Conservation (phyloP, 53 echinoderm and acorn worm species). For the Mesocentrotus franciscanus region DNA sequence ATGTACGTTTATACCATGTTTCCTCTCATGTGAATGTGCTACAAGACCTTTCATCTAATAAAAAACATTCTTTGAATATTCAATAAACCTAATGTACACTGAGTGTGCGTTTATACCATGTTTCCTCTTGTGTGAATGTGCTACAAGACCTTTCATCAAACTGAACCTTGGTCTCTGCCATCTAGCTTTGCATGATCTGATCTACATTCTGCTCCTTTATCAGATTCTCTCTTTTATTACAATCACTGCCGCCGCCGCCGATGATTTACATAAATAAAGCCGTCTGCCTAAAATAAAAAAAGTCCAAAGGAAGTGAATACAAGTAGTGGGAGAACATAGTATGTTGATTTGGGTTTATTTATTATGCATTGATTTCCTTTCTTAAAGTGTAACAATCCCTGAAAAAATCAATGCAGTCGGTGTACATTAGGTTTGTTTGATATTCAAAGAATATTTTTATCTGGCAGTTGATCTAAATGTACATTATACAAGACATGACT, state of each 20-base stretch:
- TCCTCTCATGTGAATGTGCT: too few relatives aligned
- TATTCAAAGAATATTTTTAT: not conserved
- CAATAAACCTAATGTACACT: too few relatives aligned
- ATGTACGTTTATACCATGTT: too few relatives aligned
- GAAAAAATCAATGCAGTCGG: not conserved
- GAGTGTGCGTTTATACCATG: too few relatives aligned
- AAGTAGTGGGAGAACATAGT: not conserved
- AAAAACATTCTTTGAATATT: too few relatives aligned
- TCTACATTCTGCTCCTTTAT: not conserved
- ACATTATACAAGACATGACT: not conserved
- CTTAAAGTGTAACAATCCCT: not conserved
- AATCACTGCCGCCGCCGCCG: not conserved
- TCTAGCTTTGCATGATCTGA: not conserved
- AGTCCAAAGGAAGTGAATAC: not conserved
- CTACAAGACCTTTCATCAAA: not conserved
- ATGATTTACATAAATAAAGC: not conserved
- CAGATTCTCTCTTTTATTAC: not conserved
- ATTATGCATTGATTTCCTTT: not conserved
- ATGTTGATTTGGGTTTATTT: not conserved
- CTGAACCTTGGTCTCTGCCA: conserved; percentile 1
- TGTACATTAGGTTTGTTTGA: not conserved
- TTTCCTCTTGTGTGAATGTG: not conserved
- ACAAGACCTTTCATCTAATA: too few relatives aligned
- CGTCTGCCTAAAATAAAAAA: not conserved
- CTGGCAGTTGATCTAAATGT: not conserved